phyloP scores from a whole-genome alignment of 1,140 invertebrate species.

The Achroia grisella region DNA sequence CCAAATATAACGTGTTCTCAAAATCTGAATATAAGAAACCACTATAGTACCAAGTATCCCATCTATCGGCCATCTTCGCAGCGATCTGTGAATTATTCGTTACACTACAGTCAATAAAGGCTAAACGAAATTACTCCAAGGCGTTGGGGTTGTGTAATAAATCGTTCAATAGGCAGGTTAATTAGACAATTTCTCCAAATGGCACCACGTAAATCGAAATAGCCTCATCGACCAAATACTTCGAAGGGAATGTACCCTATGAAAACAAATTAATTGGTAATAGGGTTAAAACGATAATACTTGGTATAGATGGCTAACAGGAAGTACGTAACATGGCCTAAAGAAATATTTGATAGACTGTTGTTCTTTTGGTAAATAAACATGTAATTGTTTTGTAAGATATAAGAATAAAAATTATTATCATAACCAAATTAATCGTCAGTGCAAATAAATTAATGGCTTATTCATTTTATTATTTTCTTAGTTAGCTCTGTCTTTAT shows the following conservation, averaged over 20 bases:
- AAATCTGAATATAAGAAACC: no score
- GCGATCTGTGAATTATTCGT: constrained; percentile 31
- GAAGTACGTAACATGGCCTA: neutral
- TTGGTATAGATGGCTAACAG: neutral
- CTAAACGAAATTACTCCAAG: constrained; percentile 38
- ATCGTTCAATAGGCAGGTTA: constrained; percentile 56
- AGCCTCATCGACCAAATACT: constrained; percentile 22
- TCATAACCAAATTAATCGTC: no score
- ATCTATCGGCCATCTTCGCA: no score
- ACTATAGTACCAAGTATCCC: no score
- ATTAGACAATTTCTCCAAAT: constrained; percentile 54
- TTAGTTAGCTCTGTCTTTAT: no score
- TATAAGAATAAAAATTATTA: no score
- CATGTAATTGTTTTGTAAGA: no score
- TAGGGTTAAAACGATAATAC: constrained; percentile 10
- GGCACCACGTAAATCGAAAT: constrained; percentile 43
- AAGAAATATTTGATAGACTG: no score
- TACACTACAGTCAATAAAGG: constrained; percentile 44
- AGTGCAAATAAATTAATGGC: no score
- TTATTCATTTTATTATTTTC: no score
- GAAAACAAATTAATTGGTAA: constrained; percentile 36
- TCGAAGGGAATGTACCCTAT: constrained; percentile 19
- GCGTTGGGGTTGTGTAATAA: constrained; percentile 42
- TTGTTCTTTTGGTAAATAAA: no score
- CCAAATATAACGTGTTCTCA: no score